These are phyloP conservation scores for Calyptommatus sinebrachiatus DNA, from an alignment of 2,113 vertebrate genomes.

Conservation along the genomic window DNA sequence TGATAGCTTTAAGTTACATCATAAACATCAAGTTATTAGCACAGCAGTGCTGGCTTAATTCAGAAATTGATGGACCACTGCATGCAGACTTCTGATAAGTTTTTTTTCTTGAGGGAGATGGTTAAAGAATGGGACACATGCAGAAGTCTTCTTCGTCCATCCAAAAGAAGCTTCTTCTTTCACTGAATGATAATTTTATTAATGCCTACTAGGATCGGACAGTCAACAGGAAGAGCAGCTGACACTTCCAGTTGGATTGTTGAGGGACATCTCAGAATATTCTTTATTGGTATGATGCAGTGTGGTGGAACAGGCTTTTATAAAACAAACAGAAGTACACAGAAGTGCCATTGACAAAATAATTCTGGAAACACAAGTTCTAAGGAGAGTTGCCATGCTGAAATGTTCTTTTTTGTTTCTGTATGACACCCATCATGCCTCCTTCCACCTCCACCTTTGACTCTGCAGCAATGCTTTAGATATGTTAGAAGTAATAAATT, in stretches of 20 bases:
- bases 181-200: neutral
- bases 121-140: neutral
- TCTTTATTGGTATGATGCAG: constrained; percentile 13
- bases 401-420: constrained; percentile 11
- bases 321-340: constrained; percentile 33
- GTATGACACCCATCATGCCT: constrained; percentile 15
- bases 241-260: neutral
- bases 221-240: neutral
- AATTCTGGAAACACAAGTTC: constrained; percentile 18
- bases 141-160: neutral
- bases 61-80: neutral
- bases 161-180: neutral
- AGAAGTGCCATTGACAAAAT: constrained; percentile 30
- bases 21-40: neutral
- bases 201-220: neutral
- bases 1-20: neutral
- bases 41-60: neutral
- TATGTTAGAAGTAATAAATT: constrained; percentile 46
- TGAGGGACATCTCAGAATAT: too few species aligned
- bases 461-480: constrained; percentile 41
- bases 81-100: neutral
- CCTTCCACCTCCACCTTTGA: constrained; percentile 38
- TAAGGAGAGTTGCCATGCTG: constrained; percentile 21
- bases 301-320: constrained; percentile 34
- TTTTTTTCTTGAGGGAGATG: neutral